Percentiles rank a stretch among this genome's conserved stretches.
These are phyloP conservation scores for Drosophila sproati DNA, from an alignment of 1,140 invertebrate genomes.

Conservation along the genomic window DNA sequence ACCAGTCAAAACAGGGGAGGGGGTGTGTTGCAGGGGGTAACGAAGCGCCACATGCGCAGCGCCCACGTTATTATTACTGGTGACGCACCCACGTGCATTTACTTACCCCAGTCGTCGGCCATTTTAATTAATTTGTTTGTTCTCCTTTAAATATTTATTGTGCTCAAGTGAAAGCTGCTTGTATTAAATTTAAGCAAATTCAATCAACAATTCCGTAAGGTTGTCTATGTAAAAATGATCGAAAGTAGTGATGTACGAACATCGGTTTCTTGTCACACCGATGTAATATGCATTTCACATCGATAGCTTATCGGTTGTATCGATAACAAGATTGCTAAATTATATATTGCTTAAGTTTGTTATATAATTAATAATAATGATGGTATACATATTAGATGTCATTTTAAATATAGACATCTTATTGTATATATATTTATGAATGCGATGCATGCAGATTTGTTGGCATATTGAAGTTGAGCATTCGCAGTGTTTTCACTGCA, in stretches of 20 bases:
- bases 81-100: conserved; percentile 71
- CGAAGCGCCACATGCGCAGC: conserved; percentile 53
- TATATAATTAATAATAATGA: conserved; percentile 1
- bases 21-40: conserved; percentile 24
- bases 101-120: conserved; percentile 84
- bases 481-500: neutral
- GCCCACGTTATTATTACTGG: conserved; percentile 62
- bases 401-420: neutral
- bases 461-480: neutral
- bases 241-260: conserved; percentile 40
- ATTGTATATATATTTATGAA: neutral
- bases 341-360: neutral
- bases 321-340: neutral
- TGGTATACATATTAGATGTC: neutral
- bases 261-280: conserved; percentile 8
- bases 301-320: conserved; percentile 11
- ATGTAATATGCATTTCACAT: conserved; percentile 3
- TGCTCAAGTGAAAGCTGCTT: conserved; percentile 38
- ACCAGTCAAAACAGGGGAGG: neutral
- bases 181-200: conserved; percentile 34
- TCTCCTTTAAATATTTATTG: conserved; percentile 26
- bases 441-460: neutral
- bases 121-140: conserved; percentile 49
- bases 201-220: conserved; percentile 40
- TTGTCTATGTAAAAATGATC: conserved; percentile 47